Percentiles rank a stretch among this genome's conserved stretches.
Conservation (phyloP, 2,113 vertebrate species). For the Corvus moneduloides region DNA sequence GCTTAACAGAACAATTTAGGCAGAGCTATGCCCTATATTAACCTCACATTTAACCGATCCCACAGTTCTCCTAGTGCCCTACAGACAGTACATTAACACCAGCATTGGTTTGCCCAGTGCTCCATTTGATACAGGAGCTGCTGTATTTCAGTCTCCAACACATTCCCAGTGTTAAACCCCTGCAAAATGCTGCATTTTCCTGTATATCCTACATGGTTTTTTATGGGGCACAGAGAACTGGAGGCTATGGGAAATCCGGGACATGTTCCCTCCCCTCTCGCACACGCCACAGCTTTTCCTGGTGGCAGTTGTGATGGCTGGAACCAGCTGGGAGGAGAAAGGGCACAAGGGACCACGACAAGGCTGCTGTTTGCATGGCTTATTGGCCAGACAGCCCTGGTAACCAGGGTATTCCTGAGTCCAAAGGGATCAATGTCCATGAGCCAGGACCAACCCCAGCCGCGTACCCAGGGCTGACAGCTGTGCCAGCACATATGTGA, state of each 20-base stretch:
- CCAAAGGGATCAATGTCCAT: neutral
- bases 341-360: neutral
- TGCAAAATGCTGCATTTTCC: neutral
- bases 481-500: neutral
- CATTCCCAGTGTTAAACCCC: neutral
- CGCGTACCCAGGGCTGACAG: accelerated
- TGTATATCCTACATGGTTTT: accelerated
- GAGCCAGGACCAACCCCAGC: neutral
- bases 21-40: neutral
- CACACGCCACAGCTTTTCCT: neutral
- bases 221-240: neutral
- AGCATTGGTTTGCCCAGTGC: neutral
- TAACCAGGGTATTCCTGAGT: accelerated
- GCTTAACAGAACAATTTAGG: neutral
- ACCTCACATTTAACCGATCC: neutral
- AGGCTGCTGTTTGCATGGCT: neutral
- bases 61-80: neutral
- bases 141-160: neutral
- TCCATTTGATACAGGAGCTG: neutral
- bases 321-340: neutral
- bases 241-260: neutral
- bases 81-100: neutral
- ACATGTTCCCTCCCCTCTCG: accelerated
- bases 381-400: neutral
- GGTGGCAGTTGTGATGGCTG: accelerated